A percentile compares a stretch with the other conserved stretches of the same genome.
Evolutionary conservation across 53 echinoderm and acorn worm species (phyloP).

Genomic region (Henricia sp.): DNA sequence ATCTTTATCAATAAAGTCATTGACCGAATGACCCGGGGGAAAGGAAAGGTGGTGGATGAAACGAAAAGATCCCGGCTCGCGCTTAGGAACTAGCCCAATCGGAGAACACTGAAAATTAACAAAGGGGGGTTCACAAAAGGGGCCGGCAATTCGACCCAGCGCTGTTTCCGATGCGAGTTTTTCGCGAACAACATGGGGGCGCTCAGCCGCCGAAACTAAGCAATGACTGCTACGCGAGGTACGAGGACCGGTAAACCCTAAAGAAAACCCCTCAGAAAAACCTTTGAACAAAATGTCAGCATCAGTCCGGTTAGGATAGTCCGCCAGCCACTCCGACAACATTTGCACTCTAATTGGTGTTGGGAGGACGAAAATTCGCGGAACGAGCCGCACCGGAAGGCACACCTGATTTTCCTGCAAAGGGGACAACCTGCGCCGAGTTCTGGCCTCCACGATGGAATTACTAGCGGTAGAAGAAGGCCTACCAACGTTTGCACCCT

Average conservation of each 20-base stretch:
- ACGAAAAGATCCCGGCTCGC: constrained; percentile 33
- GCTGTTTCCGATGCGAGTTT: neutral
- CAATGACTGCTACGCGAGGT: neutral
- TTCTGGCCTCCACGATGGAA: no score
- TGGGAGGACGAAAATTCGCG: constrained; percentile 7
- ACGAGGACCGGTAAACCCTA: neutral
- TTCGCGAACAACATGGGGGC: neutral
- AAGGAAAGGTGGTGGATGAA: constrained; percentile 62
- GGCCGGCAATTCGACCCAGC: constrained; percentile 22
- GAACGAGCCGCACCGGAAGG: no score
- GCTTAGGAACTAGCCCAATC: constrained; percentile 40
- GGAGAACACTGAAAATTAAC: constrained; percentile 9
- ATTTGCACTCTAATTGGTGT: constrained; percentile 2
- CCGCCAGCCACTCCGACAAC: neutral
- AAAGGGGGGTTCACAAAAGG: constrained; percentile 23
- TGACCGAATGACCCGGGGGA: constrained; percentile 48
- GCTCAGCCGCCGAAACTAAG: neutral
- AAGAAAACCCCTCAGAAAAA: constrained; percentile 28
- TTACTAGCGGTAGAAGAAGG: no score
- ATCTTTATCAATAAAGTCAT: constrained; percentile 46
- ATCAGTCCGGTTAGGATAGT: constrained; percentile 3
- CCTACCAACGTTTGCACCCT: no score
- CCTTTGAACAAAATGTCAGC: neutral
- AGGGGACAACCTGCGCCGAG: no score
- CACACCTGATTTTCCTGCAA: no score